Conservation (phyloP, 37 sponge, comb jelly and placozoan species). For the Aphrocallistes beatrix region DNA sequence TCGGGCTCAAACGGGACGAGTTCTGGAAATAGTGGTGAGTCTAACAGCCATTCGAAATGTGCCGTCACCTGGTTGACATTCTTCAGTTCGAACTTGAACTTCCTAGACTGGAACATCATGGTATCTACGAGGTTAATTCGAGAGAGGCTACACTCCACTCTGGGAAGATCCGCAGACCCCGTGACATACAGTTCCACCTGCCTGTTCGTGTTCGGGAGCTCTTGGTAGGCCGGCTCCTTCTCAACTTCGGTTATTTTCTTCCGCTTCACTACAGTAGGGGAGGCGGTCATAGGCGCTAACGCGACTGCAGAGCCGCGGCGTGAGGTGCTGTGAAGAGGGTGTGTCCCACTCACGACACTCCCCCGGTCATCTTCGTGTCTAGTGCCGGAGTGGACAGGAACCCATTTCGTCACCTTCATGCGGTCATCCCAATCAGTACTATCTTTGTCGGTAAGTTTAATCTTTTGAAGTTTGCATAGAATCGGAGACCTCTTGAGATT, state of each 20-base stretch:
- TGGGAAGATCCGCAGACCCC: slow-evolving; percentile 48
- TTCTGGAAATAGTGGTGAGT: not conserved
- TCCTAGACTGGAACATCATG: slow-evolving; percentile 76
- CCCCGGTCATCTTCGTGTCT: not conserved
- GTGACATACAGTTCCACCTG: slow-evolving; percentile 52
- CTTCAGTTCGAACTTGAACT: slow-evolving; percentile 41
- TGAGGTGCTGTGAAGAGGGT: not conserved
- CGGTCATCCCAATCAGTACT: slow-evolving; percentile 89
- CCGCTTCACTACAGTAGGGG: slow-evolving; percentile 34
- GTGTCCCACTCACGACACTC: not conserved
- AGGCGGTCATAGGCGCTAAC: slow-evolving; percentile 1
- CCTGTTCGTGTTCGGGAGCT: slow-evolving; percentile 45
- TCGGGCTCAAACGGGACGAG: not conserved
- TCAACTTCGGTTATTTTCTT: slow-evolving; percentile 61
- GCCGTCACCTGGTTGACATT: not conserved
- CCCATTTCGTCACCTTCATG: slow-evolving; percentile 74
- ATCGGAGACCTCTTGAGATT: slow-evolving; percentile 24
- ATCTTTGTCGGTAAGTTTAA: slow-evolving; percentile 33
- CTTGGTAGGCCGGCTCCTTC: slow-evolving; percentile 65
- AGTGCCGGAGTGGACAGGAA: slow-evolving; percentile 29
- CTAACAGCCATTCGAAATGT: not conserved
- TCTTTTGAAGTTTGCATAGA: slow-evolving; percentile 45
- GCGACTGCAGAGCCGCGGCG: not conserved
- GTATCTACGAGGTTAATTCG: slow-evolving; percentile 76
- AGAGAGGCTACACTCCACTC: slow-evolving; percentile 50